phyloP scores from a whole-genome alignment of 1,140 invertebrate species.

The Lycorma delicatula region DNA sequence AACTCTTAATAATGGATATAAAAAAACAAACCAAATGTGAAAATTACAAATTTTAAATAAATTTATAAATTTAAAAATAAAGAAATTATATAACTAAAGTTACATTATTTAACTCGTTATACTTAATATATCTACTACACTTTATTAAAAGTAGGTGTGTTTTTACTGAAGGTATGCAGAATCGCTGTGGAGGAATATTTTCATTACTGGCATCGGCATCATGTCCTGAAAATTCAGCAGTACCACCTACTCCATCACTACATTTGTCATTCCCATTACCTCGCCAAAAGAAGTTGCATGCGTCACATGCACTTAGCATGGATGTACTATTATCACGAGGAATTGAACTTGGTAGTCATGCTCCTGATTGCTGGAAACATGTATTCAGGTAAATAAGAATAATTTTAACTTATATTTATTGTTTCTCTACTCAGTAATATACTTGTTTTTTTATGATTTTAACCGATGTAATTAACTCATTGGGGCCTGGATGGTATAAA shows the following conservation, averaged over 20 bases:
- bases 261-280: not conserved
- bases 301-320: conserved; percentile 75
- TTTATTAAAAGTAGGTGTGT: not conserved
- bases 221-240: conserved; percentile 45
- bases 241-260: not conserved
- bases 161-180: conserved; percentile 56
- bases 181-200: conserved; percentile 72
- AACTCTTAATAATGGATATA: too few relatives aligned
- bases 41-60: too few relatives aligned
- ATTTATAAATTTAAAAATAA: too few relatives aligned
- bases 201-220: conserved; percentile 67
- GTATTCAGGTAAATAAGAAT: conserved; percentile 65
- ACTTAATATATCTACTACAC: not conserved
- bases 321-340: conserved; percentile 74
- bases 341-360: conserved; percentile 81
- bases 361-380: conserved; percentile 86
- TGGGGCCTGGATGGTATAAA: too few relatives aligned
- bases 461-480: too few relatives aligned
- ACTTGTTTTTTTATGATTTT: too few relatives aligned
- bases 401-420: too few relatives aligned
- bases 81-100: not conserved
- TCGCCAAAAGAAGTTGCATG: conserved; percentile 36
- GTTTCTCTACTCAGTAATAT: too few relatives aligned
- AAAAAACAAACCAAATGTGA: too few relatives aligned
- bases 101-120: not conserved